Evolutionary conservation across 2,888 invertebrate genomes (phyloP), one percentile per base, ranked within the genome.

Genomic region (Anoplius nigerrimus): DNA sequence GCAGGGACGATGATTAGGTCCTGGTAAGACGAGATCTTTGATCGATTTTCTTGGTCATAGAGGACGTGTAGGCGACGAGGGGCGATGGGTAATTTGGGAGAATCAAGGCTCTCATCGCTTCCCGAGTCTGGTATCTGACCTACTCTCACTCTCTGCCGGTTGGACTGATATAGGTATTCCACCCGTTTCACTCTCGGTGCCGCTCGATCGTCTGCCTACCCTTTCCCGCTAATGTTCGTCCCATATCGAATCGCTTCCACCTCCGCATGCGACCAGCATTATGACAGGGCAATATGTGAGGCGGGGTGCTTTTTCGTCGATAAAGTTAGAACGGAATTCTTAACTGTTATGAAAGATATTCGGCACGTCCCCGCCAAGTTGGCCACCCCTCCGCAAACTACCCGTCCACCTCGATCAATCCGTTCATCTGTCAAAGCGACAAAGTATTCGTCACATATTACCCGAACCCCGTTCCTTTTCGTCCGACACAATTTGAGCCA

Each of bases 331-430:
- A 18, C 43, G 56, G 18, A 70, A 72, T 62, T 43, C 42, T 62
- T 42, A 51, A 59, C 66, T 63, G 64, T 71, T 75, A 69, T 63
- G 71, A 67, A 72, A 54, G 54, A 56, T 58, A 71, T 68, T 71
- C 65, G 34, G 75, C 75, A 67, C 16, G 59, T 66, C 66, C 56
- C 22, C 42, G 43, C 6, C 16, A 34, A 55, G 27, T 65, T 60
- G 56, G 65, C 58, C 48, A 61, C 61, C 24, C 2, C 16, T 27
- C 56, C 45, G 52, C 27, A 63, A 18, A 48, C 34, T 34, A n/a
- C 34, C 11, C 34, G 11, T 34, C 11, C 20, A 24, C 15, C 21
- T 6, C 20, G 18, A 65, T 62, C 67, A 24, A 61, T 66, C 53
- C 13, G 20, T 59, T 21, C 22, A 15, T 5, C 20, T 24, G 34